A percentile compares a stretch with the other conserved stretches of the same genome.
phyloP scores from a whole-genome alignment of 2,888 invertebrate species.

The Psylliodes chrysocephalus region DNA sequence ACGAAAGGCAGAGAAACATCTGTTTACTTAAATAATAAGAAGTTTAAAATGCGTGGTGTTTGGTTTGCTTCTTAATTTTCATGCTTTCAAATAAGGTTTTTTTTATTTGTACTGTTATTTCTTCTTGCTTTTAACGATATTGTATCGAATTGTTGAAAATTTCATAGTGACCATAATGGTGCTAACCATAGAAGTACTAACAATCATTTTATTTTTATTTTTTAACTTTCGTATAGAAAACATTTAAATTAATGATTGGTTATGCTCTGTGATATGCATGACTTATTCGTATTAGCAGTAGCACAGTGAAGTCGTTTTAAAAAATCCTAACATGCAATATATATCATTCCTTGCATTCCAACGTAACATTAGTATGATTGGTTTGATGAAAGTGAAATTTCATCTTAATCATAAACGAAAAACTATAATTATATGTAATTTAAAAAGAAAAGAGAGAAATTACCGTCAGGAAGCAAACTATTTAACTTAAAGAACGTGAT shows the following conservation, averaged over 20 bases:
- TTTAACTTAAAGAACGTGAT: neutral
- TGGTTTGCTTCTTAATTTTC: neutral
- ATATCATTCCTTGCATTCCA: slow-evolving; percentile 12
- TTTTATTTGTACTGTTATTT: neutral
- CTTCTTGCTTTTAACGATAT: neutral
- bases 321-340: slow-evolving; percentile 7
- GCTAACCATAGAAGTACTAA: too few species aligned
- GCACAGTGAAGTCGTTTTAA: slow-evolving; percentile 16
- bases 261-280: slow-evolving; percentile 23
- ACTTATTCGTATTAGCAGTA: slow-evolving; percentile 18
- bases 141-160: neutral
- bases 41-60: neutral
- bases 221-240: slow-evolving; percentile 5
- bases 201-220: neutral
- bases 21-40: slow-evolving; percentile 7
- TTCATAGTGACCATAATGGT: neutral
- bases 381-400: slow-evolving; percentile 24
- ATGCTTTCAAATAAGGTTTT: neutral
- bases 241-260: slow-evolving; percentile 16
- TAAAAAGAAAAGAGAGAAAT: neutral
- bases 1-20: neutral
- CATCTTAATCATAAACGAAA: slow-evolving; percentile 1
- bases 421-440: slow-evolving; percentile 3
- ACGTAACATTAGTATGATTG: neutral
- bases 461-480: neutral